Evolutionary conservation across 1,140 invertebrate species (phyloP).

Genomic region (Chionoecetes opilio): DNA sequence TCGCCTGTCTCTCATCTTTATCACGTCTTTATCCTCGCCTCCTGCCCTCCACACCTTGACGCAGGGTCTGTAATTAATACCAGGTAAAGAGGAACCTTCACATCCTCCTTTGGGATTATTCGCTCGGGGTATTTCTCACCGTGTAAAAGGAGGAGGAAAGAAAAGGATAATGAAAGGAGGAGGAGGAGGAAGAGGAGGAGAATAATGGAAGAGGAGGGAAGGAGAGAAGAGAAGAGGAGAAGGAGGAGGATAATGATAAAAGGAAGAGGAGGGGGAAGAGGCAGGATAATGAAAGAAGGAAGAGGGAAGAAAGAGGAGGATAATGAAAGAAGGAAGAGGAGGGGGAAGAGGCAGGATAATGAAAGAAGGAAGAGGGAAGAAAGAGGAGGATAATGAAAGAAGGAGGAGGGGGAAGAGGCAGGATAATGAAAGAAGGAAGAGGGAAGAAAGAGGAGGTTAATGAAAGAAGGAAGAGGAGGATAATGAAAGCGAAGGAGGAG

Average conservation of each 20-base stretch:
- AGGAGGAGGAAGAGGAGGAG: not conserved
- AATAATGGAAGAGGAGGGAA: no score
- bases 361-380: no score
- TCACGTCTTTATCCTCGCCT: no score
- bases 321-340: not conserved
- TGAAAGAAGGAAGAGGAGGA: no score
- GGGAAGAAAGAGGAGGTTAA: not conserved
- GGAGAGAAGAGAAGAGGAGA: not conserved
- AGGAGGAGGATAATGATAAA: not conserved
- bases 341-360: not conserved
- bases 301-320: not conserved
- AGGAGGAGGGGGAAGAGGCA: not conserved
- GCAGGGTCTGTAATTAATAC: no score
- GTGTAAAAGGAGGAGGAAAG: not conserved
- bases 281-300: not conserved
- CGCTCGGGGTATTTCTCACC: no score
- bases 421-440: not conserved
- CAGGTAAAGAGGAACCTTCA: no score
- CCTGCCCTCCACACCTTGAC: no score
- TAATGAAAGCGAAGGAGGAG: not conserved
- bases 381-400: not conserved
- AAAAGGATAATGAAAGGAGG: not conserved
- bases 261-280: not conserved
- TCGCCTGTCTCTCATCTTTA: no score
- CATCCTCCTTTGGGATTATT: no score